Evolutionary conservation across 2,113 vertebrate species (phyloP), one percentile per base, ranked within the genome.

Genomic region (Larimichthys crocea): DNA sequence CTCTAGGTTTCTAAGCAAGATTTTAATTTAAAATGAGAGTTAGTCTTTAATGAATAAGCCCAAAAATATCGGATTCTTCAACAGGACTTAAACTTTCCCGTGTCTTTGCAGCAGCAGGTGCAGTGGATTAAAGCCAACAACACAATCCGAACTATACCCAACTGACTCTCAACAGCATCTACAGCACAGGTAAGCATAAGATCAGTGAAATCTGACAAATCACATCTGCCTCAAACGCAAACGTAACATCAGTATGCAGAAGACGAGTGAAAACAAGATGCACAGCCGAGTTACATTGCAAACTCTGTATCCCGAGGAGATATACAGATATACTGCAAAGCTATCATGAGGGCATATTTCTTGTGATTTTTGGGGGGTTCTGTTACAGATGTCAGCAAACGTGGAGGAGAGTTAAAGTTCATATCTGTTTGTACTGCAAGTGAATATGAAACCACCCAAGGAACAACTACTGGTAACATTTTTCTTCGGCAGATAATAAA

Each of bases 401-500:
- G 16, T 10, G 59, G 2, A 40, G 2, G 56, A 31, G 26, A 29
- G 56, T 29, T 31, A 17, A 42, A 15, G 5, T n/a, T 63, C 16
- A 35, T 19, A 19, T 61, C 20, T 35, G 8, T 3, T 17, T 11
- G 31, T n/a, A 42, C 8, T 20, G 35, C 17, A 7, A 26, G 22
- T 8, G 15, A 59, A 59, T 59, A 9, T 29, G 56, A 59, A 59
- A 29, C 24, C 3, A 2, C 22, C 29, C 31, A 26, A 40, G 24
- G 31, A 79, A 65, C 72, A 76, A 2, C 12, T 16, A 2, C 26
- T 1, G 6, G 1, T 50, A 31, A 60, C 62, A 67, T 9, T 5
- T 19, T 48, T 52, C 50, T 62, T 67, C 3, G 20, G 62, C 26
- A 56, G 59, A 40, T 66, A 48, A 24, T 53, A 55, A 26, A 78